Base-by-base conservation (phyloP, 2,113 vertebrate species). In the Siphamia tubifer region DNA sequence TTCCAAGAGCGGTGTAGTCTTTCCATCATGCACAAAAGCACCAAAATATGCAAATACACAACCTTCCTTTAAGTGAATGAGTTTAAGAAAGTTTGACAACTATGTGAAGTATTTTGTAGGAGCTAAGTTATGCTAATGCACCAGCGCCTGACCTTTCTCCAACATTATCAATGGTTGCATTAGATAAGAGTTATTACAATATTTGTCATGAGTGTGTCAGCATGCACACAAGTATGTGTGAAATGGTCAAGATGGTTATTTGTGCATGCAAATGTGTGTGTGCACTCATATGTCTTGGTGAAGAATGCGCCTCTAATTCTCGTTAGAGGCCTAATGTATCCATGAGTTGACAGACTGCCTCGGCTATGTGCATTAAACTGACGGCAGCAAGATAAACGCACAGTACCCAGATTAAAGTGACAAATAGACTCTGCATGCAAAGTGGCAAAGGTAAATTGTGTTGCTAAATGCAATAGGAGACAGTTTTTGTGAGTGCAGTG, bases 391-490 rank as follows among this genome's bases (percentile, higher is more conserved):
- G 87, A 88, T 81, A 55, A 83, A 87, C 28, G 74, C 68, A 36
- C 66, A 35, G 68, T 15, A 28, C 47, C 60, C 42, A 74, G 85
- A 87, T 85, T 72, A 88, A 85, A 77, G 67, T 87, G 85, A 91
- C 79, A 75, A 85, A 90, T 87, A 84, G 79, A 89, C 79, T 76
- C 69, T 30, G 56, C 71, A 81, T 84, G 84, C 85, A 87, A 85
- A 90, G 83, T 68, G 69, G 77, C 70, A 79, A 77, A 87, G 77
- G 86, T 87, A 90, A 87, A 90, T 84, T 81, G 73, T 77, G 55
- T 77, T 68, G 70, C 62, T 82, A 72, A 87, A 90, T 81, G 86
- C 38, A 16, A 68, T 76, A 7, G 57, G 58, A 82, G 82, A 82
- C 76, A 69, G 74, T 74, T 82, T 76, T 57, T 63, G 47, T 34